Percentiles rank a stretch among this genome's conserved stretches.
Conservation (phyloP, 2,113 vertebrate genomes). For the Apaloderma vittatum region DNA sequence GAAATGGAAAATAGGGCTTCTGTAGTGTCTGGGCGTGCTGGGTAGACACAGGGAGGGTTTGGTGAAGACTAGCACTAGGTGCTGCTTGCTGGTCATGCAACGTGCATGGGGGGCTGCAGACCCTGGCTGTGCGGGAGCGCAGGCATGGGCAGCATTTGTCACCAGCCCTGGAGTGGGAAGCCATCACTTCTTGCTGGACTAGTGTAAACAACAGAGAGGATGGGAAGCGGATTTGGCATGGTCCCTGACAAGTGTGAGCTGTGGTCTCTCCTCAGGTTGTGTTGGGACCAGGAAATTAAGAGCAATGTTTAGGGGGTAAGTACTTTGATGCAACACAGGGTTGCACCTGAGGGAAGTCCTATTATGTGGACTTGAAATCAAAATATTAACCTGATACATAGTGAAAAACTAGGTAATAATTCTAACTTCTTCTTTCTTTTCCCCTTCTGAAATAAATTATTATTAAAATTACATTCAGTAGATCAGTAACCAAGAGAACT, state of each 20-base stretch:
- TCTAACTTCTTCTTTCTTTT: neutral
- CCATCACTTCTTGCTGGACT: neutral
- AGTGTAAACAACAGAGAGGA: neutral
- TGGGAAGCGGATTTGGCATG: neutral
- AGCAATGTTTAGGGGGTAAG: neutral
- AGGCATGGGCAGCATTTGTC: fast-evolving
- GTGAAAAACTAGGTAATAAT: neutral
- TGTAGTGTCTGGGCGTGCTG: fast-evolving
- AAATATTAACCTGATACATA: neutral
- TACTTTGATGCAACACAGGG: fast-evolving
- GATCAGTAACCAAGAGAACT: neutral
- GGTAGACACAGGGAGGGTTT: neutral
- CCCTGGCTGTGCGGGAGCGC: fast-evolving
- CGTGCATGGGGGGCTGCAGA: fast-evolving
- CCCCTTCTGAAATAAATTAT: neutral
- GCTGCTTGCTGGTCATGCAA: fast-evolving
- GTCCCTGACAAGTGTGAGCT: neutral
- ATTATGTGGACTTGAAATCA: neutral
- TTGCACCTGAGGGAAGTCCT: neutral
- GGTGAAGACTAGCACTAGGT: neutral
- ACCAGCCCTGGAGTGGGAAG: fast-evolving
- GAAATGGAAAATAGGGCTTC: neutral
- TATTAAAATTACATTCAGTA: neutral
- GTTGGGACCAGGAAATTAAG: neutral
- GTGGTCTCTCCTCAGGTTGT: neutral